Percentiles rank a stretch among this genome's conserved stretches.
phyloP scores from a whole-genome alignment of 2,888 invertebrate genomes.

The Eristalis intricaria region DNA sequence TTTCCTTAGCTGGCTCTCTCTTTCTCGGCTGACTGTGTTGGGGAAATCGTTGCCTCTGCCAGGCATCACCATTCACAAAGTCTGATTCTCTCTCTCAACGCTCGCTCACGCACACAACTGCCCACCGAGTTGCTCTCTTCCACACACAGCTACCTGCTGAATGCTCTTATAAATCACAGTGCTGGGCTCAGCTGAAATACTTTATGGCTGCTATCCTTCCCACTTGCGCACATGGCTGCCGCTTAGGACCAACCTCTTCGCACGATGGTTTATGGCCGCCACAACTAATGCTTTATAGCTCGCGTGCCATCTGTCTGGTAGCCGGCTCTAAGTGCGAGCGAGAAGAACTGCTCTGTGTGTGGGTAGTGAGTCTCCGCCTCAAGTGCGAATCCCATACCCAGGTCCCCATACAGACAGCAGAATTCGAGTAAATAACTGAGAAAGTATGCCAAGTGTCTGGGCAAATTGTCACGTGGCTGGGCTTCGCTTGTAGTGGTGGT shows the following conservation, averaged over 20 bases:
- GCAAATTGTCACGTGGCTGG: constrained; percentile 60
- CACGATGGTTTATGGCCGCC: constrained; percentile 81
- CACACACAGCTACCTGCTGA: constrained; percentile 61
- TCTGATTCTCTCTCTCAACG: neutral
- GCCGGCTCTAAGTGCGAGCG: constrained; percentile 65
- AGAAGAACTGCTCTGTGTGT: constrained; percentile 51
- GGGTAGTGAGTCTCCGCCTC: constrained; percentile 71
- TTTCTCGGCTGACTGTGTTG: neutral
- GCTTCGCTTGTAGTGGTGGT: constrained; percentile 34
- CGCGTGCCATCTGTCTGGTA: constrained; percentile 74
- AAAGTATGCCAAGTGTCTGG: constrained; percentile 25
- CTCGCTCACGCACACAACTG: constrained; percentile 30
- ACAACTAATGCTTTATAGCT: constrained; percentile 80
- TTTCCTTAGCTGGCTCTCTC: constrained; percentile 36
- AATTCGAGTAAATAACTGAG: constrained; percentile 38
- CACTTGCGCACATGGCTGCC: constrained; percentile 71
- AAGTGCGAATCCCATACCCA: constrained; percentile 68
- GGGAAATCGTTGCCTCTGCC: constrained; percentile 29
- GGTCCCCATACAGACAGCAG: neutral
- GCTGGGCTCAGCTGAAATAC: constrained; percentile 60
- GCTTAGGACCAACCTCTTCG: constrained; percentile 75
- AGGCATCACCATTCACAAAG: constrained; percentile 2
- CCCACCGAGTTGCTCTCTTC: constrained; percentile 24
- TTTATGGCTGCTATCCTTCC: constrained; percentile 71
- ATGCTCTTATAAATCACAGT: constrained; percentile 67